Evolutionary conservation across 23 tunicate species (phyloP).

Genomic region (Halocynthia roretzi): DNA sequence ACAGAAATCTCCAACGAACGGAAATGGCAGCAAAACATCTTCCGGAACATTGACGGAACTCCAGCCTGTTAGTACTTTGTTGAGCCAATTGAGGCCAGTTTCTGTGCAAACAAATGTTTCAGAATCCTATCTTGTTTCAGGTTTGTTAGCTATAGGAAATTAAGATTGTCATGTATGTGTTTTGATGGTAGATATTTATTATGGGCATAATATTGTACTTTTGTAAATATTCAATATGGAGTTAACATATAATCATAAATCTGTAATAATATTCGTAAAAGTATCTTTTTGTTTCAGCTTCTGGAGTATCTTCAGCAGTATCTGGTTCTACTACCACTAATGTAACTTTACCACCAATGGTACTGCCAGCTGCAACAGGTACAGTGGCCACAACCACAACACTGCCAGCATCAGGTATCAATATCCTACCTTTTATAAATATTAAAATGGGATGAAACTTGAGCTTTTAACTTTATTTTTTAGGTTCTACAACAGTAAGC

Average conservation of each 20-base stretch:
- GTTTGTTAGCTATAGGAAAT: no score
- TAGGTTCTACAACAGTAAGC: slow-evolving; percentile 21
- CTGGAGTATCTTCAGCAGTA: not conserved
- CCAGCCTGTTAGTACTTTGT: slow-evolving; percentile 81
- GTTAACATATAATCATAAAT: no score
- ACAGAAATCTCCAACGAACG: not conserved
- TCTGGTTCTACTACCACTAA: slow-evolving; percentile 26
- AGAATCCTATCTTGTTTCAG: not conserved
- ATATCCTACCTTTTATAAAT: not conserved
- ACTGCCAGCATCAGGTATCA: not conserved
- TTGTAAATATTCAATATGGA: no score
- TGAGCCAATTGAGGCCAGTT: slow-evolving; percentile 70
- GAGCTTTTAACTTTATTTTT: not conserved
- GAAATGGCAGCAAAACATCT: not conserved
- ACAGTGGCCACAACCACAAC: slow-evolving; percentile 31
- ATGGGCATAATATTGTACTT: no score
- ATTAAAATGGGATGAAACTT: no score
- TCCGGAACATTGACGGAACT: slow-evolving; percentile 72
- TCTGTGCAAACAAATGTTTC: slow-evolving; percentile 29
- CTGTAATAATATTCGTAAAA: not conserved
- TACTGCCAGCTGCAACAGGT: slow-evolving; percentile 50
- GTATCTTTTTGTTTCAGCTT: not conserved
- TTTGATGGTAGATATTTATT: no score
- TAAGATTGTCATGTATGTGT: no score
- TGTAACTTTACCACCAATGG: slow-evolving; percentile 73